phyloP scores from a whole-genome alignment of 1,140 invertebrate genomes.

The Oedothorax gibbosus region DNA sequence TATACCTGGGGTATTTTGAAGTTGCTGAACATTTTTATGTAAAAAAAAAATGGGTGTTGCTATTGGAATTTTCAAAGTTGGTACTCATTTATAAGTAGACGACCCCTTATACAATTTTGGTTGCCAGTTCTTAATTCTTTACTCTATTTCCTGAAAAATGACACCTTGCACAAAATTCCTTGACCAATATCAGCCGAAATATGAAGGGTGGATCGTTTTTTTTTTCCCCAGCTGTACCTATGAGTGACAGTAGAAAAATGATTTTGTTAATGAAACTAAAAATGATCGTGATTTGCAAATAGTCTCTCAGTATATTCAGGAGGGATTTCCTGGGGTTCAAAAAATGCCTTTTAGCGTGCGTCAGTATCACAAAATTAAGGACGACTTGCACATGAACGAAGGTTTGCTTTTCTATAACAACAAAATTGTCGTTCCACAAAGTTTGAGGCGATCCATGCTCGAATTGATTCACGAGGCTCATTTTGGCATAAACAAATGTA shows the following conservation, averaged over 20 bases:
- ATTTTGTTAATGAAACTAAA: conserved; percentile 9
- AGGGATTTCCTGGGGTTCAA: conserved; percentile 61
- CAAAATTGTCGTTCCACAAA: conserved; percentile 65
- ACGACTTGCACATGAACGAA: conserved; percentile 62
- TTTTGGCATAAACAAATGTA: conserved; percentile 64
- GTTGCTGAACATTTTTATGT: no score
- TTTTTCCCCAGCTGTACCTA: no score
- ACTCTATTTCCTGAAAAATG: no score
- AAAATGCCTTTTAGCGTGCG: conserved; percentile 20
- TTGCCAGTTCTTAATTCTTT: no score
- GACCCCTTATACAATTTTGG: no score
- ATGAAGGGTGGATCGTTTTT: no score
- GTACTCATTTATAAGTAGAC: no score
- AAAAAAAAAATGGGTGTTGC: no score
- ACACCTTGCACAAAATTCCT: no score
- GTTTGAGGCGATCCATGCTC: conserved; percentile 64
- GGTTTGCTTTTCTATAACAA: conserved; percentile 65
- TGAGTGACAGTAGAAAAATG: conserved; percentile 4
- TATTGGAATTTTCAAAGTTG: no score
- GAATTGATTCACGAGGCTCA: conserved; percentile 65
- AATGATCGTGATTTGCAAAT: conserved; percentile 11
- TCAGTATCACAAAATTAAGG: conserved; percentile 35
- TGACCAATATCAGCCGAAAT: no score
- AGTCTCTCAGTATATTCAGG: neutral
- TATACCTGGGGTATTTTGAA: no score